A percentile compares a stretch with the other conserved stretches of the same genome.
Evolutionary conservation across 2,888 invertebrate genomes (phyloP).

Genomic region (Neoaliturus tenellus): DNA sequence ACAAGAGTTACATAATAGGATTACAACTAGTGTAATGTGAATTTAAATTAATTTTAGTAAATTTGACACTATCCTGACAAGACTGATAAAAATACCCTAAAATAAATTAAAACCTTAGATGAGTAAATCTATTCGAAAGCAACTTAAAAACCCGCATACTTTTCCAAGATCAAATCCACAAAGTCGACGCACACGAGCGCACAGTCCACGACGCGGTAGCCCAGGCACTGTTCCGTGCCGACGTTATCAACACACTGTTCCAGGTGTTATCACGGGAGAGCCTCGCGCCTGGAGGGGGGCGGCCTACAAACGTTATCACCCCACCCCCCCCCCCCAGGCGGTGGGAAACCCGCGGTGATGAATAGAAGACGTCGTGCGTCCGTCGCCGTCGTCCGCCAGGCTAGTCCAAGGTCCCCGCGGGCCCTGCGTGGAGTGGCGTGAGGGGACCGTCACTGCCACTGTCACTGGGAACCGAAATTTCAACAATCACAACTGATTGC

Average conservation of each 20-base stretch:
- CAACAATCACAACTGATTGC: too few relatives aligned
- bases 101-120: too few relatives aligned
- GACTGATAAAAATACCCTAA: too few relatives aligned
- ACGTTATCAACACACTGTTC: slow-evolving; percentile 38
- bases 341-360: slow-evolving; percentile 25
- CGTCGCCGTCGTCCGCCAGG: not conserved
- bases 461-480: too few relatives aligned
- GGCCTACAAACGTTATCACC: slow-evolving; percentile 42
- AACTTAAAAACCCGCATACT: not conserved
- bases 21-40: too few relatives aligned
- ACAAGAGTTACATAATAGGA: too few relatives aligned
- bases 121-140: too few relatives aligned
- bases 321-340: not conserved
- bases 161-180: not conserved
- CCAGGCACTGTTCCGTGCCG: not conserved
- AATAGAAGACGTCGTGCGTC: slow-evolving; percentile 25
- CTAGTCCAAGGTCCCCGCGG: not conserved
- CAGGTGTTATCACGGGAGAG: slow-evolving; percentile 4
- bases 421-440: too few relatives aligned
- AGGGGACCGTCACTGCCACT: too few relatives aligned
- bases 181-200: not conserved
- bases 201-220: slow-evolving; percentile 7
- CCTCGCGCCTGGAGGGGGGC: not conserved
- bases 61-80: too few relatives aligned
- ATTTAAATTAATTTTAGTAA: too few relatives aligned